Percentiles rank a stretch among this genome's conserved stretches.
Conservation (phyloP, 2,113 vertebrate genomes). For the Phrynosoma blainvillii region DNA sequence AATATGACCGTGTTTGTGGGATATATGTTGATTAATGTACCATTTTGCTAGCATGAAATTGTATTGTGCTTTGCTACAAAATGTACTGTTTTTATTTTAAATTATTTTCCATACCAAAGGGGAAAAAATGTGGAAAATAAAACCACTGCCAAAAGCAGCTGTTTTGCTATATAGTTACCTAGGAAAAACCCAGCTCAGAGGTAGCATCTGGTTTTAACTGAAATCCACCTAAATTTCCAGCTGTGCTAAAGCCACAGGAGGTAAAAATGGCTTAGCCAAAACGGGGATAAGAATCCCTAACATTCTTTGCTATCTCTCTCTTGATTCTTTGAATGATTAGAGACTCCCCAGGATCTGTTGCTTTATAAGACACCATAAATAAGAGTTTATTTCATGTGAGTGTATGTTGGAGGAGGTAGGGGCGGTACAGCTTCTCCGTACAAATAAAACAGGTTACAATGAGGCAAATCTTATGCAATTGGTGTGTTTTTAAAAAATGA, state of each 20-base stretch:
- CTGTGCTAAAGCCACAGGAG: slow-evolving; percentile 2
- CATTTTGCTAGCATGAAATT: neutral
- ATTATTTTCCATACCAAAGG: slow-evolving; percentile 15
- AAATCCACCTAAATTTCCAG: neutral
- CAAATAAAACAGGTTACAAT: slow-evolving; percentile 27
- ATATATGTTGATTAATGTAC: neutral
- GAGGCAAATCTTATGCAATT: slow-evolving; percentile 42
- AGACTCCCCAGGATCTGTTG: neutral
- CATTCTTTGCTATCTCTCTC: neutral
- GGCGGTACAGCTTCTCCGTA: neutral
- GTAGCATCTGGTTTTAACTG: neutral
- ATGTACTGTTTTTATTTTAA: neutral
- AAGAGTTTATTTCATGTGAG: neutral
- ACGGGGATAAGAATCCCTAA: slow-evolving; percentile 4
- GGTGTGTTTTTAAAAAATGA: slow-evolving; percentile 4
- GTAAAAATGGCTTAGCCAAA: neutral
- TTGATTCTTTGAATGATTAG: neutral
- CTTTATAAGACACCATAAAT: slow-evolving; percentile 18
- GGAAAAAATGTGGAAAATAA: neutral
- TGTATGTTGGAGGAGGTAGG: neutral
- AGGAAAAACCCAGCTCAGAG: slow-evolving; percentile 21
- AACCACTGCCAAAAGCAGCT: neutral
- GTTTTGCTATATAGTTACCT: neutral
- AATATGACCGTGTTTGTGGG: neutral
- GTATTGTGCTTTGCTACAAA: neutral